phyloP scores from a whole-genome alignment of 1,140 invertebrate genomes.

The Pseudomyrmex cubaensis region DNA sequence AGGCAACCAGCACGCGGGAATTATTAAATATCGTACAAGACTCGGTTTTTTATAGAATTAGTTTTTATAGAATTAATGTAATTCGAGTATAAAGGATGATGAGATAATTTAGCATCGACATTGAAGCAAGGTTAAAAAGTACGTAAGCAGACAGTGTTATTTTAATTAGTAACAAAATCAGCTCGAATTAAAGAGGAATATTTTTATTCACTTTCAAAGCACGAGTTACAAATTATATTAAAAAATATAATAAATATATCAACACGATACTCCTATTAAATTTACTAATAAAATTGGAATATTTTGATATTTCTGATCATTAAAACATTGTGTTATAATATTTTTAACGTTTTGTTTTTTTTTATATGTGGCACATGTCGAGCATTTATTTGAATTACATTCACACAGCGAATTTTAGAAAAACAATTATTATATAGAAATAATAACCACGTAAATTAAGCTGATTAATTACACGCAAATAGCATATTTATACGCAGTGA shows the following conservation, averaged over 20 bases:
- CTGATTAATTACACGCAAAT: too few relatives aligned
- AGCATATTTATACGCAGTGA: too few relatives aligned
- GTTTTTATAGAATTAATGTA: not conserved
- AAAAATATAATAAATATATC: too few relatives aligned
- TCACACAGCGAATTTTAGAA: too few relatives aligned
- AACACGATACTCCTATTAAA: not conserved
- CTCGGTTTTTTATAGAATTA: not conserved
- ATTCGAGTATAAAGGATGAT: not conserved
- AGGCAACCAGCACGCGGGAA: slow-evolving; percentile 68
- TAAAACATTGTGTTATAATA: too few relatives aligned
- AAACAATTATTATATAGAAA: too few relatives aligned
- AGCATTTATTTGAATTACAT: too few relatives aligned
- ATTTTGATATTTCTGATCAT: too few relatives aligned
- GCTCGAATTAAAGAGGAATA: not conserved
- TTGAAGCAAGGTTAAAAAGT: not conserved
- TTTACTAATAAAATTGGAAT: not conserved
- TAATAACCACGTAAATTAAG: too few relatives aligned
- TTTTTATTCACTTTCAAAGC: not conserved
- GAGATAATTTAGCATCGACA: slow-evolving; percentile 21
- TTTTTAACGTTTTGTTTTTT: too few relatives aligned
- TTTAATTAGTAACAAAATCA: not conserved
- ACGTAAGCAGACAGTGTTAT: not conserved
- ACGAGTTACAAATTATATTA: too few relatives aligned
- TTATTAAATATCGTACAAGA: slow-evolving; percentile 78
- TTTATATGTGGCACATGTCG: too few relatives aligned